Evolutionary conservation across 2,113 vertebrate species (phyloP), one percentile per base, ranked within the genome.

Genomic region (Syngnathus typhle): DNA sequence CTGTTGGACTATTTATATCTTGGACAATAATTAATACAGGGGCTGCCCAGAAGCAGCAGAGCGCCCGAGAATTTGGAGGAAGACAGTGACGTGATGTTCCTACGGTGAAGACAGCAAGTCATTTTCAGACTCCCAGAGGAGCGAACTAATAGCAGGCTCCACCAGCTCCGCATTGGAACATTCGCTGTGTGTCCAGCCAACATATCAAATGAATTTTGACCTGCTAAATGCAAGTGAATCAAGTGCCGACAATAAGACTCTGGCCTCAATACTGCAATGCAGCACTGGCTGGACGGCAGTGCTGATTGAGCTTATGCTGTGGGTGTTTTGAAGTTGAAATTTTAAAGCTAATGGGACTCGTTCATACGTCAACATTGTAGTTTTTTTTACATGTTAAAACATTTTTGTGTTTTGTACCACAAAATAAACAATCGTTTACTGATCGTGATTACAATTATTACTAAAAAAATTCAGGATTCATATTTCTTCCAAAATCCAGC

Each of bases 1-100:
- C 84, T 88, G 84, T 83, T 73, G 71, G 70, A 79, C 84, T 90
- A 90, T 89, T 88, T 86, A 88, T 91, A 90, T 82, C 58, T 71
- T 27, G 74, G 72, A 83, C 77, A 87, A 87, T 89, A 84, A 88
- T 87, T 87, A 85, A 78, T 44, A 76, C 67, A 66, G 66, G 44
- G 56, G 72, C 60, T 54, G 59, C 62, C 71, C 76, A 67, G 67
- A 11, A 55, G 69, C 67, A 76, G 36, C 37, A 71, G 63, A 70
- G 47, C 23, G 11, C 36, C 56, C 36, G 52, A 70, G 67, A 74
- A 27, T 62, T 51, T 41, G 67, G 43, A 60, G 55, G 64, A 69
- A 19, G 63, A 67, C 47, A 66, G 65, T 47, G 23, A 60, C 70
- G 71, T 76, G 67, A 82, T 19, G 8, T 68, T 70, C 2, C 54